Base-by-base conservation (phyloP, 2,797 vertebrate genomes). In the Oceanodroma leucorhoa region DNA sequence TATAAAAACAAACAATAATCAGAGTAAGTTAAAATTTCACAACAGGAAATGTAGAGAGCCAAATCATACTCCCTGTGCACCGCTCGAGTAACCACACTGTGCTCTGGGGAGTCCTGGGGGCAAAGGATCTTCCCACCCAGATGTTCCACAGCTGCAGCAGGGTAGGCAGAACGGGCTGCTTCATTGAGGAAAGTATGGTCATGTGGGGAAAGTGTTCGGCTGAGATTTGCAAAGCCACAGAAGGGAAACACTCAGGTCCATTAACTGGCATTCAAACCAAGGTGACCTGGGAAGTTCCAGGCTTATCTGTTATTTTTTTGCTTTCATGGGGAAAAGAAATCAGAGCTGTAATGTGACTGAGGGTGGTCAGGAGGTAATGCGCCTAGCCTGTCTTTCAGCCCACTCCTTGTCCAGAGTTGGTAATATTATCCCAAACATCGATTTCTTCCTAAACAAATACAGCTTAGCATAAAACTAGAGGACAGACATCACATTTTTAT, bases 1-100 rank as follows among this genome's bases (percentile, higher is more conserved):
- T 80, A 84, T 58, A 70, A 95, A 96, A 93, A 32, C 60, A 95
- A 96, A 94, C 61, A 83, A 86, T 87, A 94, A 94, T 95, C 87
- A 93, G 55, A 92, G 18, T 76, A 75, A 93, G 92, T 96, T 93
- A 95, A 69, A 80, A 87, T 84, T 95, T 92, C 95, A 85, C 75
- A 92, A 91, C 92, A 96, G 95, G 93, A 97, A 96, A 87, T 62
- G 85, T 83, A 80, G 78, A 87, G 17, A 86, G 43, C 88, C 93
- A 96, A 83, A 66, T 70, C 84, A 57, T 83, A 79, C 34, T 94
- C 94, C 72, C 77, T 57, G 45, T 78, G 55, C 60, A 83, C 70
- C 78, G 64, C 43, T 91, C 0, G 0, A 91, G 82, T 72, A 96
- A 95, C 82, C 80, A 65, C 89, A 41, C 15, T 60, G 34, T 65